These are phyloP conservation scores for Otus scops DNA, from an alignment of 2,797 vertebrate species.

Conservation along the genomic window DNA sequence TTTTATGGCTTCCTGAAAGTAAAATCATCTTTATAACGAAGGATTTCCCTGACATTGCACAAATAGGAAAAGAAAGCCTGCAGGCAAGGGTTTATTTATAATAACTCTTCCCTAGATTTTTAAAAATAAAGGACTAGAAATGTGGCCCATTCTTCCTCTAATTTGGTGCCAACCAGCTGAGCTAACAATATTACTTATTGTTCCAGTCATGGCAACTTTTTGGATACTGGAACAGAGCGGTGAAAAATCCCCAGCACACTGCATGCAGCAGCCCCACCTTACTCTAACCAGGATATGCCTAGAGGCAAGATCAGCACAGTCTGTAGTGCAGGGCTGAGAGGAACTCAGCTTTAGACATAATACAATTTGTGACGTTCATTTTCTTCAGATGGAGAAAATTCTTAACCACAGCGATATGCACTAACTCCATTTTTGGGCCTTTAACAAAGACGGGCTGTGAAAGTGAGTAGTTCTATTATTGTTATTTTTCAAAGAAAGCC, in stretches of 20 bases:
- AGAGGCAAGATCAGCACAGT: not conserved
- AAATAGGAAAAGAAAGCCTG: conserved; percentile 38
- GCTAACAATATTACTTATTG: not conserved
- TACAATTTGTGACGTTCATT: conserved; percentile 3
- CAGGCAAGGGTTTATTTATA: conserved; percentile 25
- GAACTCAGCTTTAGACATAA: not conserved
- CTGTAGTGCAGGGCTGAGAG: not conserved
- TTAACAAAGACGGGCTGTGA: conserved; percentile 10
- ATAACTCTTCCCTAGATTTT: conserved; percentile 20
- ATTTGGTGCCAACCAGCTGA: not conserved
- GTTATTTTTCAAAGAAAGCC: conserved; percentile 6
- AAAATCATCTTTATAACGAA: conserved; percentile 54
- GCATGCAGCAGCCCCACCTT: not conserved
- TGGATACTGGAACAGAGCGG: not conserved
- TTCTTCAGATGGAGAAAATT: not conserved
- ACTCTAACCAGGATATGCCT: not conserved
- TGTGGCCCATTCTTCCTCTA: not conserved
- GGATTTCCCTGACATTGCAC: conserved; percentile 28
- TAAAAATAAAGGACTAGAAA: not conserved
- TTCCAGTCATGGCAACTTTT: not conserved
- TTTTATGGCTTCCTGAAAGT: conserved; percentile 27
- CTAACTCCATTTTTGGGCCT: not conserved
- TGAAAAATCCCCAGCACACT: not conserved
- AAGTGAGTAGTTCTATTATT: conserved; percentile 20
- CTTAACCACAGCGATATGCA: not conserved